These are phyloP conservation scores for Prunella himalayana DNA, from an alignment of 2,113 vertebrate species.

Conservation along the genomic window DNA sequence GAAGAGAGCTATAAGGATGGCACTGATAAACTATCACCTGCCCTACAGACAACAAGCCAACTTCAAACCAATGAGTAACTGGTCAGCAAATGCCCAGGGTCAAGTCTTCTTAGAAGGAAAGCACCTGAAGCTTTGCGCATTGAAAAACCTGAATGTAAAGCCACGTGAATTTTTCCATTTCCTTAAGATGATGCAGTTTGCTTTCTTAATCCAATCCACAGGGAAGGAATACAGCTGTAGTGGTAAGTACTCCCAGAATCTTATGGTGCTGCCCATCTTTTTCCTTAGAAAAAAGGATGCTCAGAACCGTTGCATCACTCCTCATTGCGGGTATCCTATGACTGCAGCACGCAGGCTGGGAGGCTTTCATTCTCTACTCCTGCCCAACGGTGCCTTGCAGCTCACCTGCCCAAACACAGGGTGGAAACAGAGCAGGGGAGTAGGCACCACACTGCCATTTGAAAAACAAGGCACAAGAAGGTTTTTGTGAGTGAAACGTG, in stretches of 20 bases:
- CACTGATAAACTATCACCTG: not conserved
- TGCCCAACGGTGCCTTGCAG: not conserved
- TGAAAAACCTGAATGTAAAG: not conserved
- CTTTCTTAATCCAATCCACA: not conserved
- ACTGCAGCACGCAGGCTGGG: not conserved
- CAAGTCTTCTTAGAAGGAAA: not conserved
- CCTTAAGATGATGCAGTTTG: not conserved
- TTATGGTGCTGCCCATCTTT: not conserved
- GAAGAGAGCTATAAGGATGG: not conserved
- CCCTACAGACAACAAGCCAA: not conserved
- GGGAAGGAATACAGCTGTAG: not conserved
- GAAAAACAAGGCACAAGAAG: not conserved
- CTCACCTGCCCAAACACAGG: not conserved
- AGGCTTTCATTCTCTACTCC: not conserved
- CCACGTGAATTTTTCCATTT: not conserved
- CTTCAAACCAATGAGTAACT: not conserved
- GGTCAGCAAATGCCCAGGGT: not conserved
- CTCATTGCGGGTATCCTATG: not conserved
- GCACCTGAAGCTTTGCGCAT: not conserved
- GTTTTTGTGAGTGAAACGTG: not conserved
- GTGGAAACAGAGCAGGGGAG: not conserved
- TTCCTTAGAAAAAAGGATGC: not conserved
- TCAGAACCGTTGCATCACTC: not conserved
- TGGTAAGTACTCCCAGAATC: not conserved
- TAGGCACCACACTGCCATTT: not conserved